phyloP scores from a whole-genome alignment of 2,797 vertebrate genomes.

The Tamandua tetradactyla region DNA sequence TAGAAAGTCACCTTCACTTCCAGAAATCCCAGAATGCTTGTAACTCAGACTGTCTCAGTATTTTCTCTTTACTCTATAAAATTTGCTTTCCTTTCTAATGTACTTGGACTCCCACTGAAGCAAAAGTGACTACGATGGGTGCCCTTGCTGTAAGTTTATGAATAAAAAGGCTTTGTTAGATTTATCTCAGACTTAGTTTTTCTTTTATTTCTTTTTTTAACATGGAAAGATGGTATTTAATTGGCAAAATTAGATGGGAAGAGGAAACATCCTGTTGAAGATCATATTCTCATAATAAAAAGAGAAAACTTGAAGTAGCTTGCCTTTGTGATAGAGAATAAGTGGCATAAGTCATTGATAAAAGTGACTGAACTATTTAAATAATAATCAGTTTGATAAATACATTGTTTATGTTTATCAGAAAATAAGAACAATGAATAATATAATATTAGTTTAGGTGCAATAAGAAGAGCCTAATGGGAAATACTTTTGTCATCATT shows the following conservation, averaged over 20 bases:
- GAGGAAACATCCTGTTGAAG: not conserved
- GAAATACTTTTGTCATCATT: conserved; percentile 28
- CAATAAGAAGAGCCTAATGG: not conserved
- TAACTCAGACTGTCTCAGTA: not conserved
- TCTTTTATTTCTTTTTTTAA: not conserved
- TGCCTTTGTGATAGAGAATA: not conserved
- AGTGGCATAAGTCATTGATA: not conserved
- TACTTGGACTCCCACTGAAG: not conserved
- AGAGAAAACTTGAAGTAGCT: not conserved
- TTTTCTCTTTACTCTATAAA: not conserved
- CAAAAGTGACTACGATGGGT: not conserved
- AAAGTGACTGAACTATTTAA: conserved; percentile 3
- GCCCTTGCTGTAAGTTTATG: not conserved
- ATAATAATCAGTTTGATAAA: not conserved
- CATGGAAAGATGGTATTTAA: not conserved
- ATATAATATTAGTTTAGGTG: not conserved
- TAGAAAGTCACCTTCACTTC: not conserved
- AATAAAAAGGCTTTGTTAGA: not conserved
- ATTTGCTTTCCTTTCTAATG: not conserved
- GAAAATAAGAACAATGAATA: conserved; percentile 25
- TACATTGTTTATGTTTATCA: not conserved
- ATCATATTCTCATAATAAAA: not conserved
- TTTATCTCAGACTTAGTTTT: not conserved
- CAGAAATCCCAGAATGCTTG: not conserved
- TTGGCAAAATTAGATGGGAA: not conserved